Percentiles rank a stretch among this genome's conserved stretches.
Evolutionary conservation across 2,797 vertebrate species (phyloP).

Genomic region (Emydoidea blandingii): DNA sequence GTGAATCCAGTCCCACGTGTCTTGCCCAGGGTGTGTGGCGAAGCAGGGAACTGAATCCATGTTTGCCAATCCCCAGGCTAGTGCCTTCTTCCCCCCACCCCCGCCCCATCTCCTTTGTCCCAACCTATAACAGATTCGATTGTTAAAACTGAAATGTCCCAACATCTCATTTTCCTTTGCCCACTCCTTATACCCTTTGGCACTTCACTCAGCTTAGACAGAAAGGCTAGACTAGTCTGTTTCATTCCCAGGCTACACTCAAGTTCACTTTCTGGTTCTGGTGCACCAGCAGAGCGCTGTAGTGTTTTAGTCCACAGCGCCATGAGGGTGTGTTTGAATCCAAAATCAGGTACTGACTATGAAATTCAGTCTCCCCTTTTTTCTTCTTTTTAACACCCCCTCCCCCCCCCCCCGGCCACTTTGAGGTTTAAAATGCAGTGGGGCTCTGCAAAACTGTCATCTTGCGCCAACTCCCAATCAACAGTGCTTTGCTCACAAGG

Average conservation of each 20-base stretch:
- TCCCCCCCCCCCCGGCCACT: constrained; percentile 1
- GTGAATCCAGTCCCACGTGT: not conserved
- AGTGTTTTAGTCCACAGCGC: not conserved
- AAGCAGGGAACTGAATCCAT: not conserved
- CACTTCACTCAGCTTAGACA: not conserved
- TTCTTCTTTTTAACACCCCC: not conserved
- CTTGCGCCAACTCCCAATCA: constrained; percentile 23
- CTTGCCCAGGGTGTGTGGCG: not conserved
- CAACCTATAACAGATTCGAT: not conserved
- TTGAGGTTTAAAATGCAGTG: constrained; percentile 24
- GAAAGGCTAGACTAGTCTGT: not conserved
- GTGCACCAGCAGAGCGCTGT: constrained; percentile 17
- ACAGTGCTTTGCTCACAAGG: constrained; percentile 45
- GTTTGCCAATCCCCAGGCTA: too few species aligned
- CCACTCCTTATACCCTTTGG: not conserved
- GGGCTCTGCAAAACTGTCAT: constrained; percentile 11
- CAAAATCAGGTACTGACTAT: constrained; percentile 45
- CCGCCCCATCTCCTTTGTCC: not conserved
- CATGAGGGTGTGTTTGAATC: constrained; percentile 29
- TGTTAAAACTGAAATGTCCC: not conserved
- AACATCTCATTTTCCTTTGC: not conserved
- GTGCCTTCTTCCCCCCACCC: too few species aligned
- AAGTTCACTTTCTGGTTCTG: constrained; percentile 35
- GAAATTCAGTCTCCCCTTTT: constrained; percentile 42
- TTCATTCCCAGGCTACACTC: not conserved